Conservation (phyloP, 23 tunicate genomes). For the Botrylloides violaceus region DNA sequence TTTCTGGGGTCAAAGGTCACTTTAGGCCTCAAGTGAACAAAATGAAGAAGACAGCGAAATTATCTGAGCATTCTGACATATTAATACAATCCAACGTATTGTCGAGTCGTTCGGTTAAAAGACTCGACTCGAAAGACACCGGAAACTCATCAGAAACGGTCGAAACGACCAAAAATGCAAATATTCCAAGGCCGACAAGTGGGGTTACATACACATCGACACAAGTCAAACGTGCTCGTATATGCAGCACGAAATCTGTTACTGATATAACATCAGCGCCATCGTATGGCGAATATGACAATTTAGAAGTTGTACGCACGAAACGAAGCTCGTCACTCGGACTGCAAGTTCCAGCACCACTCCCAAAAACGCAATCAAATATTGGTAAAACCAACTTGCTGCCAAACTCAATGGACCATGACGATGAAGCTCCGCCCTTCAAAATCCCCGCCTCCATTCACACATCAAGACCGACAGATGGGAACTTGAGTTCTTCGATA, state of each 20-base stretch:
- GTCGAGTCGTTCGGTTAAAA: too few species aligned
- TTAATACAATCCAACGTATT: too few species aligned
- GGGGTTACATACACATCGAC: neutral
- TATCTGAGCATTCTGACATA: too few species aligned
- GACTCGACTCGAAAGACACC: too few species aligned
- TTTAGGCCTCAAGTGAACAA: too few species aligned
- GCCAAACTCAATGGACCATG: too few species aligned
- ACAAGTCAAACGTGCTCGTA: constrained; percentile 34
- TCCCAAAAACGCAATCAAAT: neutral
- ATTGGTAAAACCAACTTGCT: neutral
- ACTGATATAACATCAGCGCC: neutral
- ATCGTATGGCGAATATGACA: constrained; percentile 3
- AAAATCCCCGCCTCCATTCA: too few species aligned
- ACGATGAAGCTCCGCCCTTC: neutral
- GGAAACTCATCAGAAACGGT: too few species aligned
- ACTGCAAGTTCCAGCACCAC: neutral
- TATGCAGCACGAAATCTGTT: constrained; percentile 20
- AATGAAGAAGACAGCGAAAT: too few species aligned
- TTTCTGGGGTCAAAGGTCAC: too few species aligned
- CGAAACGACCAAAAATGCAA: too few species aligned
- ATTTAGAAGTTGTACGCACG: neutral
- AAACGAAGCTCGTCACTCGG: neutral
- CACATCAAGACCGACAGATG: neutral
- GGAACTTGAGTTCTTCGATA: neutral
- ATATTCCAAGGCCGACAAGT: constrained; percentile 14